A percentile compares a stretch with the other conserved stretches of the same genome.
Conservation (phyloP, 2,888 invertebrate genomes). For the Gnatocerus cornutus region DNA sequence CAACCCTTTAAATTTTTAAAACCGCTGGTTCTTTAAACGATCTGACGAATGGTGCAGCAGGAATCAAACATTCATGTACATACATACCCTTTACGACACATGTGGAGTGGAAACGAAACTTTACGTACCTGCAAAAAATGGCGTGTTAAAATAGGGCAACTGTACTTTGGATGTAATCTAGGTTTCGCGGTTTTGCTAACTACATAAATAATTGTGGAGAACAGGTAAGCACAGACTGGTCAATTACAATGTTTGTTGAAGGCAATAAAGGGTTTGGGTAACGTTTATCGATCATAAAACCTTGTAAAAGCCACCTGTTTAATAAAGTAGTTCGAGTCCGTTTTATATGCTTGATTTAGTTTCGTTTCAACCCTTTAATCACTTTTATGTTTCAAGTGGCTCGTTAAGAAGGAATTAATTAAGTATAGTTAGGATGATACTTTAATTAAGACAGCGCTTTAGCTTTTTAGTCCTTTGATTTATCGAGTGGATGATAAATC, state of each 20-base stretch:
- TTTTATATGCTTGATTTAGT: slow-evolving; percentile 37
- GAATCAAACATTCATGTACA: slow-evolving; percentile 32
- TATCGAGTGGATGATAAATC: slow-evolving; percentile 30
- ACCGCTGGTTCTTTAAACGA: not conserved
- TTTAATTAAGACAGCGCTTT: slow-evolving; percentile 32
- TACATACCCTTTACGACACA: slow-evolving; percentile 31
- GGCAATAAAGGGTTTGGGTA: slow-evolving; percentile 12
- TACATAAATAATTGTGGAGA: not conserved
- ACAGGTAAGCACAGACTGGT: slow-evolving; percentile 18
- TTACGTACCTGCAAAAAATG: slow-evolving; percentile 25
- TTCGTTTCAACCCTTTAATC: slow-evolving; percentile 38
- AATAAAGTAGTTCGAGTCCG: slow-evolving; percentile 18
- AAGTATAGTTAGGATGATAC: slow-evolving; percentile 35
- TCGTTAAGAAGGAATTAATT: slow-evolving; percentile 44
- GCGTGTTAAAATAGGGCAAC: too few species aligned
- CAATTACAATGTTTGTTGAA: slow-evolving; percentile 32
- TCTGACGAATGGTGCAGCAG: slow-evolving; percentile 10
- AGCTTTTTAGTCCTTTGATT: slow-evolving; percentile 30
- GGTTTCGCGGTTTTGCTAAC: not conserved
- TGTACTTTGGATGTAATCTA: too few species aligned
- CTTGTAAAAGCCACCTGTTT: slow-evolving; percentile 26
- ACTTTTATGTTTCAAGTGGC: slow-evolving; percentile 41
- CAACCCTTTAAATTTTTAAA: slow-evolving; percentile 19
- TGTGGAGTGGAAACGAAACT: slow-evolving; percentile 27
- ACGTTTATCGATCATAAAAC: slow-evolving; percentile 33